These are phyloP conservation scores for Catamblyrhynchus diadema DNA, from an alignment of 2,797 vertebrate genomes.

Conservation along the genomic window DNA sequence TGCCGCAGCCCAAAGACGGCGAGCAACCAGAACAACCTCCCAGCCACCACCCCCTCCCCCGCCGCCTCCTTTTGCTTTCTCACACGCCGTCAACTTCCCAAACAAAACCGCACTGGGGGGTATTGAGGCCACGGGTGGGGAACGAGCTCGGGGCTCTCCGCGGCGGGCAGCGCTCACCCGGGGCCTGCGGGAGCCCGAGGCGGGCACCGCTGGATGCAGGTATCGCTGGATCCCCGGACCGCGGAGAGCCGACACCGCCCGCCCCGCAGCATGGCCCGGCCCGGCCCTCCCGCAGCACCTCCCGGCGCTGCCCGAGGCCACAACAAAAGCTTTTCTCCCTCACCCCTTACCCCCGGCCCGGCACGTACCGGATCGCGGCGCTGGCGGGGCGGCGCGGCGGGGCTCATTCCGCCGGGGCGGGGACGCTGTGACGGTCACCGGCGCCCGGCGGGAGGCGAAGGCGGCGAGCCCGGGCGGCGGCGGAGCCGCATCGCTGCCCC, in stretches of 20 bases:
- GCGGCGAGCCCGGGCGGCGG: background rate
- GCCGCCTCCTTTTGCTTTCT: rapidly evolving
- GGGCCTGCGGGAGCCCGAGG: background rate
- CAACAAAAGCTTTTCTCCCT: background rate
- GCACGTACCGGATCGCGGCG: background rate
- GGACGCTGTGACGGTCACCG: background rate
- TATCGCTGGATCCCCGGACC: rapidly evolving
- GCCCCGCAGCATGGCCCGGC: background rate
- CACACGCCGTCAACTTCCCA: background rate
- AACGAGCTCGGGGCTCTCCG: background rate
- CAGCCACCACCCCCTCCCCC: background rate
- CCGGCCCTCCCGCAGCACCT: background rate
- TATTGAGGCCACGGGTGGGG: background rate
- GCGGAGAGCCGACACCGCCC: background rate
- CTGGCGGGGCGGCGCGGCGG: background rate
- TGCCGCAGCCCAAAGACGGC: background rate
- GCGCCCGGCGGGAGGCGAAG: background rate
- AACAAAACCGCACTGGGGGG: rapidly evolving
- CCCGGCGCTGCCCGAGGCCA: background rate
- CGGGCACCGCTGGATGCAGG: background rate
- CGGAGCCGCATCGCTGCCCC: background rate
- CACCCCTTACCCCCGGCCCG: background rate
- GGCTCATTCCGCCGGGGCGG: background rate
- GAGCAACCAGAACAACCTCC: background rate
- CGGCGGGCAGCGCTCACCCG: background rate